These are phyloP conservation scores for Propithecus coquereli DNA, from an alignment of 2,113 vertebrate genomes.

Conservation along the genomic window DNA sequence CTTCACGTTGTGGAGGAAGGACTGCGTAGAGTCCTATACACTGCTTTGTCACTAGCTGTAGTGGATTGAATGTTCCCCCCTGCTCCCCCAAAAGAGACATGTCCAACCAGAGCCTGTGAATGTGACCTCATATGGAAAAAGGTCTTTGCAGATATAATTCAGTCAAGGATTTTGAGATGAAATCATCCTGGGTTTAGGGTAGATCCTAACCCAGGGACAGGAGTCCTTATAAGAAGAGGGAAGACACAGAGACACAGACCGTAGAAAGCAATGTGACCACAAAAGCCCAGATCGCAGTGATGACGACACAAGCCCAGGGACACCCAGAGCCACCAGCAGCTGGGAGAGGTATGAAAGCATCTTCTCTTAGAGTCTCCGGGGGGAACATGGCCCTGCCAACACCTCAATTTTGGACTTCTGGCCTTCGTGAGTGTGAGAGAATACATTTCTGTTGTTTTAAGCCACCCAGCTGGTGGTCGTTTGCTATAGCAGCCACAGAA, in stretches of 20 bases:
- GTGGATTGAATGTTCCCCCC: neutral
- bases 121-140: neutral
- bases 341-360: rapidly evolving
- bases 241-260: no score
- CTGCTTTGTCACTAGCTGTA: neutral
- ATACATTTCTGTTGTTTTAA: neutral
- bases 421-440: neutral
- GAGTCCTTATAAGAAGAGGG: neutral
- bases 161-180: neutral
- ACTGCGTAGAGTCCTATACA: no score
- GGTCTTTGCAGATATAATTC: neutral
- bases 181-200: neutral
- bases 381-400: rapidly evolving
- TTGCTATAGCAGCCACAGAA: neutral
- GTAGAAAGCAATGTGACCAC: neutral
- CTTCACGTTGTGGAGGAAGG: neutral
- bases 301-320: rapidly evolving
- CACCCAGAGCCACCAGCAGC: neutral
- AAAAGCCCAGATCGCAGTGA: neutral
- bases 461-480: neutral
- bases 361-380: neutral
- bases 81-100: rapidly evolving
- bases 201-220: neutral
- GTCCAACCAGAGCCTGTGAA: neutral
- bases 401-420: neutral